Evolutionary conservation across 2,888 invertebrate genomes (phyloP).

Genomic region (Tridacna crocea): DNA sequence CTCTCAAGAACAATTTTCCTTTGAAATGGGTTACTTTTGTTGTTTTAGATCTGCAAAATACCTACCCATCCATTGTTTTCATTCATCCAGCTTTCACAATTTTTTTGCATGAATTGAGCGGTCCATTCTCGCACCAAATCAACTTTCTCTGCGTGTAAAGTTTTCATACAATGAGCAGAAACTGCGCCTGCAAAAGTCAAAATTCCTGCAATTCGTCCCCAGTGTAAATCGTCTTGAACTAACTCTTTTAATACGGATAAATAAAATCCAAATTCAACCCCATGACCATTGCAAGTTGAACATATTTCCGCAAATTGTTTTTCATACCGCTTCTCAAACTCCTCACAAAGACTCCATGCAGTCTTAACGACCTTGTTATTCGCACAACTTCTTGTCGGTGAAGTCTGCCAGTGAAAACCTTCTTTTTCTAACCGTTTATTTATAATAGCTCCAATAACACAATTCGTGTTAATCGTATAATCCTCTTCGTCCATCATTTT

Average conservation of each 20-base stretch:
- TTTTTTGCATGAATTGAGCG: slow-evolving; percentile 79
- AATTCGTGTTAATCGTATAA: slow-evolving; percentile 49
- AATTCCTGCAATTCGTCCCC: slow-evolving; percentile 83
- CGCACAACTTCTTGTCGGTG: slow-evolving; percentile 68
- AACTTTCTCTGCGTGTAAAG: slow-evolving; percentile 76
- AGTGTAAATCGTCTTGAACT: slow-evolving; percentile 83
- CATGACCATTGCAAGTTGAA: slow-evolving; percentile 22
- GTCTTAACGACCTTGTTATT: slow-evolving; percentile 64
- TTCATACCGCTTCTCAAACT: slow-evolving; percentile 79
- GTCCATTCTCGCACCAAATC: slow-evolving; percentile 82
- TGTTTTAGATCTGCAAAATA: slow-evolving; percentile 17
- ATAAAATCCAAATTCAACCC: slow-evolving; percentile 78
- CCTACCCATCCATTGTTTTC: slow-evolving; percentile 83
- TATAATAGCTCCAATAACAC: slow-evolving; percentile 72
- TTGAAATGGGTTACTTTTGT: no score
- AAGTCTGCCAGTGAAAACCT: slow-evolving; percentile 86
- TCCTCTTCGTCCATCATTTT: slow-evolving; percentile 47
- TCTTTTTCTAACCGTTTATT: slow-evolving; percentile 78
- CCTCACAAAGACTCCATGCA: slow-evolving; percentile 75
- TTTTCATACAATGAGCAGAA: slow-evolving; percentile 79
- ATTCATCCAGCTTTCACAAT: slow-evolving; percentile 82
- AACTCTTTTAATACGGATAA: slow-evolving; percentile 82
- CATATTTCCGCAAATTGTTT: slow-evolving; percentile 77
- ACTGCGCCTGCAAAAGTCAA: slow-evolving; percentile 83
- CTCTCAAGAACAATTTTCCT: no score